Evolutionary conservation across 2,113 vertebrate genomes (phyloP).

Genomic region (Zosterops borbonicus): DNA sequence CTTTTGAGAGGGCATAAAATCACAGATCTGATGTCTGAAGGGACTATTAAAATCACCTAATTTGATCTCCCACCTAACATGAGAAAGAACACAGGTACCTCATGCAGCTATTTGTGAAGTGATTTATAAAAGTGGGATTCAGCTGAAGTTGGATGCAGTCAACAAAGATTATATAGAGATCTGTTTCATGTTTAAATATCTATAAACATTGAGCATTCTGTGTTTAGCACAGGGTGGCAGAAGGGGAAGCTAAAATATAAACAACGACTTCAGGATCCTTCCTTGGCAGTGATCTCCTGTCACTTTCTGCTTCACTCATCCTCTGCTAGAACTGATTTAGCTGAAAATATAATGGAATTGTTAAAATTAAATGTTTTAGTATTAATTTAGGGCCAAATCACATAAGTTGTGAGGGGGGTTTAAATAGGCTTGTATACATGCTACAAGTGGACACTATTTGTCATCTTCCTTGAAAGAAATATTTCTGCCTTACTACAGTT

Average conservation of each 20-base stretch:
- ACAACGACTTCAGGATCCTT: neutral
- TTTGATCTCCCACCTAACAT: neutral
- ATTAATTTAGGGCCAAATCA: neutral
- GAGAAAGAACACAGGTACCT: neutral
- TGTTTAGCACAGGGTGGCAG: neutral
- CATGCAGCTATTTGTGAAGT: neutral
- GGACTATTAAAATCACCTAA: neutral
- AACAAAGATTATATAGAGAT: neutral
- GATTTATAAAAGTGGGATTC: neutral
- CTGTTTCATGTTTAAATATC: neutral
- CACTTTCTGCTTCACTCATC: neutral
- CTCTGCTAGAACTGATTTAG: neutral
- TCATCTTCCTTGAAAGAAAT: neutral
- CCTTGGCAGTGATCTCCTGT: neutral
- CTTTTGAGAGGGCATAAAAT: neutral
- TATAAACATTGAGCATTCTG: neutral
- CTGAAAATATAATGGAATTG: neutral
- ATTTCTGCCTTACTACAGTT: neutral
- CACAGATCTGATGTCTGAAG: neutral
- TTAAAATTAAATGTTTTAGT: neutral
- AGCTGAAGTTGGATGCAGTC: neutral
- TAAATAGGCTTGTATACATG: neutral
- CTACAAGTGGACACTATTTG: neutral
- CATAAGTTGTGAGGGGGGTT: accelerated
- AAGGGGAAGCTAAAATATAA: neutral